Conservation (phyloP, 2,797 vertebrate species). For the Smutsia gigantea region DNA sequence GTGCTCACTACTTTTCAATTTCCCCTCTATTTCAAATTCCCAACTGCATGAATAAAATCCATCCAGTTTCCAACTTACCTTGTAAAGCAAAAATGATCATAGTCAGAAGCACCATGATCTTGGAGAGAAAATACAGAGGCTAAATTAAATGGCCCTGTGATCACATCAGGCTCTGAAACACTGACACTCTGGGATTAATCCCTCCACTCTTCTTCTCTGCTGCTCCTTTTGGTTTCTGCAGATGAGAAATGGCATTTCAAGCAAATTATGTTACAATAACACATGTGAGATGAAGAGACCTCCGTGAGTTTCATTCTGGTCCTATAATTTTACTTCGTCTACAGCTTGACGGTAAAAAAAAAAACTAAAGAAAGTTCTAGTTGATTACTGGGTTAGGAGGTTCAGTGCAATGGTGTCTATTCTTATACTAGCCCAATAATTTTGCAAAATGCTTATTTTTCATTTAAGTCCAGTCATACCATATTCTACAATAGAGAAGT, state of each 20-base stretch:
- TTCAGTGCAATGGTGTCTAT: background rate
- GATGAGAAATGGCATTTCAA: background rate
- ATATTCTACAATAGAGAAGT: background rate
- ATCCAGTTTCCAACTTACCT: background rate
- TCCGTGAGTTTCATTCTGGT: background rate
- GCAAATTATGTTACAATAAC: background rate
- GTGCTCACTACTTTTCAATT: slow-evolving; percentile 4
- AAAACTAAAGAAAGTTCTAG: background rate
- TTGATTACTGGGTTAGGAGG: background rate
- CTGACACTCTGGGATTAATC: background rate
- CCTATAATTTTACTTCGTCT: background rate
- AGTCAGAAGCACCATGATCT: background rate
- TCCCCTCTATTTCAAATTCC: slow-evolving; percentile 53
- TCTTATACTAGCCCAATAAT: slow-evolving; percentile 1
- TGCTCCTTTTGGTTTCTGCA: background rate
- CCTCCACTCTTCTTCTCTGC: background rate
- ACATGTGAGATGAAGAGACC: background rate
- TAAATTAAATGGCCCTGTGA: background rate
- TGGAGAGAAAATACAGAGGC: background rate
- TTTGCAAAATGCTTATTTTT: slow-evolving; percentile 37
- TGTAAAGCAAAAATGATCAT: background rate
- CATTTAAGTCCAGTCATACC: background rate
- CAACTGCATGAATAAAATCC: background rate
- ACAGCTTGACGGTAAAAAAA: background rate
- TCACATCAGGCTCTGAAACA: background rate